Percentiles rank a stretch among this genome's conserved stretches.
Conservation (phyloP, 2,797 vertebrate genomes). For the Margarornis squamiger region DNA sequence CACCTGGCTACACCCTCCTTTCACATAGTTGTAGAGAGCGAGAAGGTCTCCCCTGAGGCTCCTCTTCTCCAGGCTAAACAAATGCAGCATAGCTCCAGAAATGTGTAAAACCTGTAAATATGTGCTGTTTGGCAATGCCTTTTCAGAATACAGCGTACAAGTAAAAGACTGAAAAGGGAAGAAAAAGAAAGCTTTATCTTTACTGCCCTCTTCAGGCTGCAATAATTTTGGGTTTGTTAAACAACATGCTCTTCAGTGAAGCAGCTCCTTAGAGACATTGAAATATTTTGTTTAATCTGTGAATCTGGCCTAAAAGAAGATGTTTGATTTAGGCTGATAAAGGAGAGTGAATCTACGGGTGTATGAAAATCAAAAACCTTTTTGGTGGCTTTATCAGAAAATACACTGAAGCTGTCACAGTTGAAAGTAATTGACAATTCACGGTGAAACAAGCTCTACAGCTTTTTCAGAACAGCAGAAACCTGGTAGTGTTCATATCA, state of each 20-base stretch:
- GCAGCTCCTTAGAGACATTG: not conserved
- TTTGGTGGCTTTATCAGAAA: not conserved
- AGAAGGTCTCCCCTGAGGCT: not conserved
- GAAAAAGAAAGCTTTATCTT: slow-evolving; percentile 63
- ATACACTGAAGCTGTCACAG: not conserved
- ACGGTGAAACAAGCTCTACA: not conserved
- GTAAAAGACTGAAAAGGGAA: not conserved
- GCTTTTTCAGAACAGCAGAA: slow-evolving; percentile 4
- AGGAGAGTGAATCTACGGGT: not conserved
- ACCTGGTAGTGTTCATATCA: not conserved
- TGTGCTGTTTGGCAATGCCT: not conserved
- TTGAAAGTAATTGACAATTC: not conserved
- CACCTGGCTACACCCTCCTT: not conserved
- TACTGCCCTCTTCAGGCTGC: slow-evolving; percentile 77
- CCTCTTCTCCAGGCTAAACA: not conserved
- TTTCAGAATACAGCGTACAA: slow-evolving; percentile 5
- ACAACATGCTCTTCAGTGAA: not conserved
- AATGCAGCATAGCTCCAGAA: slow-evolving; percentile 43
- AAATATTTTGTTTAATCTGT: not conserved
- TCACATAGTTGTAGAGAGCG: not conserved
- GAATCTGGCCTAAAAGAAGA: not conserved
- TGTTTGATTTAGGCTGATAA: not conserved
- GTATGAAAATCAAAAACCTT: not conserved
- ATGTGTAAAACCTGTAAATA: slow-evolving; percentile 62
- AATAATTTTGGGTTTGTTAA: not conserved